Evolutionary conservation across 1,140 invertebrate genomes (phyloP).

Genomic region (Tetramorium simillimum): DNA sequence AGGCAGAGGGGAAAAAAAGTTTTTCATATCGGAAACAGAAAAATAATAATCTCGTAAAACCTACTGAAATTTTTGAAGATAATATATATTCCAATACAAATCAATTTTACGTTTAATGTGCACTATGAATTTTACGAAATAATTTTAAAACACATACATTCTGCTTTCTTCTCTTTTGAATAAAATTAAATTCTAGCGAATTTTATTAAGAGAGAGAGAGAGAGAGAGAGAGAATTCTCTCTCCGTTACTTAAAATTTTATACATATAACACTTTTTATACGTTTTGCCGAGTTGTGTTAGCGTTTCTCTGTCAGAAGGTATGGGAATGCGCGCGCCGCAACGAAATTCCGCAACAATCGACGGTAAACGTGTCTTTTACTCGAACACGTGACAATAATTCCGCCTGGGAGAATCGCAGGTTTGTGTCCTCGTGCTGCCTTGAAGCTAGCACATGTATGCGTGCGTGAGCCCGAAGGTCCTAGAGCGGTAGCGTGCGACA

Average conservation of each 20-base stretch:
- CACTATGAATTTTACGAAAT: not conserved
- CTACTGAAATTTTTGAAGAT: not conserved
- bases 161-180: not conserved
- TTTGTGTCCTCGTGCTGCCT: slow-evolving; percentile 23
- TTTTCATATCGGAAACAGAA: too few species aligned
- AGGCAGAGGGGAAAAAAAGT: not conserved
- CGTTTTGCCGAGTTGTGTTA: not conserved
- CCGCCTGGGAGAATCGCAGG: slow-evolving; percentile 34
- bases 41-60: not conserved
- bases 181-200: not conserved
- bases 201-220: not conserved
- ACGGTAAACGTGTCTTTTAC: slow-evolving; percentile 57
- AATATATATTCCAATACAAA: not conserved
- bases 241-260: not conserved
- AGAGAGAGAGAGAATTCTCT: not conserved
- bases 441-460: slow-evolving; percentile 57
- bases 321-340: not conserved
- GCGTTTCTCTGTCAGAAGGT: not conserved
- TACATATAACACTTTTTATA: not conserved
- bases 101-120: not conserved
- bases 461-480: slow-evolving; percentile 65
- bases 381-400: slow-evolving; percentile 72
- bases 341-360: slow-evolving; percentile 41
- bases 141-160: not conserved
- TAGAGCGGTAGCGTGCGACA: slow-evolving; percentile 50